Conservation (phyloP, 2,888 invertebrate genomes). For the Meteorus colon region DNA sequence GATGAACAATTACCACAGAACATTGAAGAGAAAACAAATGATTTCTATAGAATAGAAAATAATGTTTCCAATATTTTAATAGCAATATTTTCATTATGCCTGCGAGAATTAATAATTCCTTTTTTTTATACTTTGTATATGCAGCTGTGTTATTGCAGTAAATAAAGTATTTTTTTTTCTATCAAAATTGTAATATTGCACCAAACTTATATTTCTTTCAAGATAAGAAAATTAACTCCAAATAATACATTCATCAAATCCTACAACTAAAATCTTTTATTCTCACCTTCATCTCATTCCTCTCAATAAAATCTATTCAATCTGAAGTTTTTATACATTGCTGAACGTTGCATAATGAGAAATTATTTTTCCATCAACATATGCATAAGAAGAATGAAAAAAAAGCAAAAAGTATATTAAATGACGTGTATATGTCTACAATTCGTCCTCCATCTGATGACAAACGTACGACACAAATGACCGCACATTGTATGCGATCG, state of each 20-base stretch:
- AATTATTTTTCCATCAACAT: background rate
- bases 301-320: too few species aligned
- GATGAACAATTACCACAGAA: background rate
- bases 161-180: slow-evolving; percentile 4
- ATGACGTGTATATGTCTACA: background rate
- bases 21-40: background rate
- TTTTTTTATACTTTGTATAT: slow-evolving; percentile 9
- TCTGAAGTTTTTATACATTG: too few species aligned
- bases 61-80: background rate
- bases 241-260: background rate
- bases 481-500: slow-evolving; percentile 31
- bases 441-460: slow-evolving; percentile 13
- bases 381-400: background rate
- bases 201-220: background rate
- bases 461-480: background rate
- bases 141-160: background rate
- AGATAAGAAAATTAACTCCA: too few species aligned
- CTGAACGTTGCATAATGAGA: background rate
- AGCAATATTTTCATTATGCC: background rate
- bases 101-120: background rate
- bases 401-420: background rate
- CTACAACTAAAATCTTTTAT: background rate
- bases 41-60: background rate
- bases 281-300: background rate
- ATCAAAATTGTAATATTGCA: background rate